phyloP scores from a whole-genome alignment of 2,797 vertebrate genomes.

The Oreochromis grahami region DNA sequence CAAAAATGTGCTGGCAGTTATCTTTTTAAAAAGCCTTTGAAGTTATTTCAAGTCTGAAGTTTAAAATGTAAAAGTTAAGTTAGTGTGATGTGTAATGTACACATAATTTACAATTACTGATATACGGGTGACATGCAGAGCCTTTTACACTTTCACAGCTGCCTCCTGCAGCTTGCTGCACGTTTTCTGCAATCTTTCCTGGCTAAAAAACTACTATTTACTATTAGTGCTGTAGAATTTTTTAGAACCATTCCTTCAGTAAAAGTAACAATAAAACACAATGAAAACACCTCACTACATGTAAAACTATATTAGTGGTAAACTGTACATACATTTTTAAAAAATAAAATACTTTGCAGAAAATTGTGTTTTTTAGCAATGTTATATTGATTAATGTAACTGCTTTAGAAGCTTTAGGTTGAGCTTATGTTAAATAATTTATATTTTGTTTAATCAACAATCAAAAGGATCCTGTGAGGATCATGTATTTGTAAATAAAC shows the following conservation, averaged over 20 bases:
- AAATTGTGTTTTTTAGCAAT: not conserved
- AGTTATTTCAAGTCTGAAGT: not conserved
- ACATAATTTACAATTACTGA: not conserved
- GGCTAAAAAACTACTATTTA: not conserved
- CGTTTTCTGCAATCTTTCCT: not conserved
- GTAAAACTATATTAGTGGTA: not conserved
- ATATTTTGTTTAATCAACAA: not conserved
- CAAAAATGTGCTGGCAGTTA: not conserved
- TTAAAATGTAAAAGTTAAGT: not conserved
- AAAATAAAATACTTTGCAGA: not conserved
- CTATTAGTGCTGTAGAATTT: not conserved
- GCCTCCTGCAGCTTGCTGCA: not conserved
- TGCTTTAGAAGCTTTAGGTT: not conserved
- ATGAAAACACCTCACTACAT: not conserved
- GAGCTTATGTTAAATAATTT: not conserved
- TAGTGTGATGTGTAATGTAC: not conserved
- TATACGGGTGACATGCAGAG: not conserved
- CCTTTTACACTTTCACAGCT: not conserved
- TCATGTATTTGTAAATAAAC: not conserved
- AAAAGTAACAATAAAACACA: not conserved
- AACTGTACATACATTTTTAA: fast-evolving
- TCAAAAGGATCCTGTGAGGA: not conserved
- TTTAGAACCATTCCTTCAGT: not conserved
- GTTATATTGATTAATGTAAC: not conserved
- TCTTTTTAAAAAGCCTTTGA: not conserved